Evolutionary conservation across 1,140 invertebrate genomes (phyloP).

Genomic region (Bombus turneri): DNA sequence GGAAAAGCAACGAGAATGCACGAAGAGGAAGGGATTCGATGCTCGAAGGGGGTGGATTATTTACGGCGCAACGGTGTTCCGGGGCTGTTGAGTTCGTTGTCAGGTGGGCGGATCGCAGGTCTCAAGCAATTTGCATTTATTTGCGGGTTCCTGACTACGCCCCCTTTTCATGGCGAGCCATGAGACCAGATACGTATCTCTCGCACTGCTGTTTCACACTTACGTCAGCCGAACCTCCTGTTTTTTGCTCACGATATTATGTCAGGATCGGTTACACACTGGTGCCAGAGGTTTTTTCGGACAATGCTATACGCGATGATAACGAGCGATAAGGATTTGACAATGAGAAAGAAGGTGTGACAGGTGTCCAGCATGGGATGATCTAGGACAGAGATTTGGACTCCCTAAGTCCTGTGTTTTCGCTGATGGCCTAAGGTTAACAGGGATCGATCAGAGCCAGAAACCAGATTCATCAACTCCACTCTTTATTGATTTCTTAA

Average conservation of each 20-base stretch:
- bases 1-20: neutral
- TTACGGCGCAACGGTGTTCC: constrained; percentile 63
- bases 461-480: too few relatives aligned
- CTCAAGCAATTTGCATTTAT: constrained; percentile 63
- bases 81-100: constrained; percentile 44
- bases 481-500: too few relatives aligned
- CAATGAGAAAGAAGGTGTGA: neutral
- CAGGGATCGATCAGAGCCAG: too few relatives aligned
- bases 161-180: constrained; percentile 61
- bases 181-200: constrained; percentile 60
- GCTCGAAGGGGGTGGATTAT: constrained; percentile 68
- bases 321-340: neutral
- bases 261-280: constrained; percentile 38
- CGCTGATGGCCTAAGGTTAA: too few relatives aligned
- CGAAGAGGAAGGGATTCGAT: constrained; percentile 26
- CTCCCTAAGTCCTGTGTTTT: too few relatives aligned
- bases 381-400: neutral
- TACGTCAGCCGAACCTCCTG: constrained; percentile 27
- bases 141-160: constrained; percentile 60
- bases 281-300: neutral
- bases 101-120: constrained; percentile 60
- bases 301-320: neutral
- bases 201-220: constrained; percentile 55
- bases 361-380: neutral
- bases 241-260: constrained; percentile 41